These are phyloP conservation scores for Platypus cylindrus DNA, from an alignment of 2,888 invertebrate species.

Conservation along the genomic window DNA sequence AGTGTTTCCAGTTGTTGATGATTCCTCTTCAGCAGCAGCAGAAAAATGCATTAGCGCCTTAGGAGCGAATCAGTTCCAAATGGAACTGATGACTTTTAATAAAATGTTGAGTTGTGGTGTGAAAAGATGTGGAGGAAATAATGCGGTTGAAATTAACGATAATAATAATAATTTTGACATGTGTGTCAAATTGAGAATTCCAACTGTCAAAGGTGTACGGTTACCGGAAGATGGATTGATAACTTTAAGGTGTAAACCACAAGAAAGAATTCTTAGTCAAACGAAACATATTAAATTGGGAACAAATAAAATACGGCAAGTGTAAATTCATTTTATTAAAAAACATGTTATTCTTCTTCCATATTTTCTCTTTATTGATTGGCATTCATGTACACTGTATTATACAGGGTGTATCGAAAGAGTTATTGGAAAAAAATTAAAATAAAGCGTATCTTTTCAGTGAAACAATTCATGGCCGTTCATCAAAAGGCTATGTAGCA, in stretches of 20 bases:
- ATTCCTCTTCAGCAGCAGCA: too few relatives aligned
- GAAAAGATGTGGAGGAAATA: constrained; percentile 30
- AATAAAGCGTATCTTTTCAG: constrained; percentile 16
- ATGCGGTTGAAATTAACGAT: neutral
- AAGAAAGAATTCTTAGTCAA: constrained; percentile 40
- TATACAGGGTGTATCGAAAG: too few relatives aligned
- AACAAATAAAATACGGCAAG: constrained; percentile 17
- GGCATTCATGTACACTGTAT: too few relatives aligned
- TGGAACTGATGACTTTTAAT: constrained; percentile 35
- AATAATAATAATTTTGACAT: constrained; percentile 28
- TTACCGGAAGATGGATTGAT: constrained; percentile 40
- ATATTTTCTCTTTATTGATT: too few relatives aligned
- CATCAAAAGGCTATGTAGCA: constrained; percentile 33
- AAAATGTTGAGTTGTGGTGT: constrained; percentile 43
- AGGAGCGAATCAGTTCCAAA: constrained; percentile 25
- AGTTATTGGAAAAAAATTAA: too few relatives aligned
- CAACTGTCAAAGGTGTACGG: constrained; percentile 40
- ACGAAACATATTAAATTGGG: constrained; percentile 32
- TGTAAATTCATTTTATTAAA: constrained; percentile 1
- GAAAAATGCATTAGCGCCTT: constrained; percentile 20
- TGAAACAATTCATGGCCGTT: constrained; percentile 26
- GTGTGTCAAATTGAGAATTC: constrained; percentile 43
- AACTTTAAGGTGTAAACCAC: constrained; percentile 42
- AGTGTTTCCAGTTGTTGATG: constrained; percentile 23
- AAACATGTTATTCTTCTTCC: neutral